Base-by-base conservation (phyloP, 2,888 invertebrate genomes). In the Agrotis clavis region DNA sequence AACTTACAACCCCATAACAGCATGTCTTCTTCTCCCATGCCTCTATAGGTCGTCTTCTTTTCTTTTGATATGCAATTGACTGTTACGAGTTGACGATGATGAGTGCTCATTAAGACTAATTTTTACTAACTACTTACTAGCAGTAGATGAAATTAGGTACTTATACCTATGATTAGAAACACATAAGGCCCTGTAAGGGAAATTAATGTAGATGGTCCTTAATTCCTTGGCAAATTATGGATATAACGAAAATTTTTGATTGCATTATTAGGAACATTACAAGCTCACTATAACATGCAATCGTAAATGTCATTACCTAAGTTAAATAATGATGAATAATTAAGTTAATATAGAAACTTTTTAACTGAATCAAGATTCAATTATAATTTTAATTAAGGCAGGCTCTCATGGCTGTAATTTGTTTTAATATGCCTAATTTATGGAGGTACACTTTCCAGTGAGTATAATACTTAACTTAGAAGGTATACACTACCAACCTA, bases 311-410 rank as follows among this genome's bases (percentile, higher is more conserved):
- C 45, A 77, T 63, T 77, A 41, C 41, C 41, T 41, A 18, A 67
- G 70, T 53, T 71, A 53, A 61, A 71, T 54, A 71, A 60, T 77
- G 11, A 47, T 47, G 60, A 57, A 62, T 25, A 63, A 67, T 77
- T 62, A 53, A 53, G 18, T 72, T 77, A 60, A 63, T 63, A 35
- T 60, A 19, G 30, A 50, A 66, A 77, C 50, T 77, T 3, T 59
- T 71, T 66, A 77, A 60, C 47, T 54, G 18, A 63, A 54, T 69
- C 54, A 60, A 76, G 45, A 47, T 66, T 41, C 11, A 63, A 59
- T 71, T 54, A 71, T 19, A 71, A 77, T 7, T 71, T 66, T 47
- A 77, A 72, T 77, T 67, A 63, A 63, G 54, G 18, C 41, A 62
- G 25, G 25, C 50, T 70, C 35, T n/a, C 48, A 30, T 59, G 62